These are phyloP conservation scores for Nysson spinosus DNA, from an alignment of 2,888 invertebrate species.

Conservation along the genomic window DNA sequence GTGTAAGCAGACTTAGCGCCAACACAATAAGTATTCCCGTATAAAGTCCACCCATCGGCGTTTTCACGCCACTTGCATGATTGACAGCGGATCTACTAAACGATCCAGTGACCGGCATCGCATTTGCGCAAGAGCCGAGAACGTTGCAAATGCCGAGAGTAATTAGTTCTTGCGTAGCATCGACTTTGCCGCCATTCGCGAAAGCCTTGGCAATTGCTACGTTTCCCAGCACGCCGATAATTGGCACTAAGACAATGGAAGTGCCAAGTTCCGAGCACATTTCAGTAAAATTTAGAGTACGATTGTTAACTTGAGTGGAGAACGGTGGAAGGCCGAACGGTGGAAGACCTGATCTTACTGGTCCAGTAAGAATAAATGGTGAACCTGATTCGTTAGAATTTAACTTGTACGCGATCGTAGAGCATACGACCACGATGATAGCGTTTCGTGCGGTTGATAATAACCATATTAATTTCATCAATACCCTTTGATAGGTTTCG, in stretches of 20 bases:
- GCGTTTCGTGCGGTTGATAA: slow-evolving; percentile 91
- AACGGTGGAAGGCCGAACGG: slow-evolving; percentile 85
- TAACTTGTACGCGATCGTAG: slow-evolving; percentile 82
- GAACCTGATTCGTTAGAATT: slow-evolving; percentile 79
- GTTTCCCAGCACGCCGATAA: slow-evolving; percentile 94
- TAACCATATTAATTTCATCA: slow-evolving; percentile 85
- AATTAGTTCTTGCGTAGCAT: slow-evolving; percentile 93
- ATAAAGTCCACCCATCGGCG: slow-evolving; percentile 91
- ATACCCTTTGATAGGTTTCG: slow-evolving; percentile 73
- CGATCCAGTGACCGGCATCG: slow-evolving; percentile 94
- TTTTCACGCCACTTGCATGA: slow-evolving; percentile 95
- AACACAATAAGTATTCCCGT: slow-evolving; percentile 90
- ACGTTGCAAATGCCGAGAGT: slow-evolving; percentile 92
- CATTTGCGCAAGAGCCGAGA: slow-evolving; percentile 91
- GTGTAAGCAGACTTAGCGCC: slow-evolving; percentile 91
- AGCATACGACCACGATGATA: slow-evolving; percentile 87
- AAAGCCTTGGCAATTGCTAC: slow-evolving; percentile 98
- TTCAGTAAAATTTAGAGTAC: slow-evolving; percentile 81
- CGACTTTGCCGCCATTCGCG: slow-evolving; percentile 87
- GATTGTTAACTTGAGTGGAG: slow-evolving; percentile 81
- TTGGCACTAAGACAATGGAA: slow-evolving; percentile 90
- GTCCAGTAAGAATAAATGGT: slow-evolving; percentile 87
- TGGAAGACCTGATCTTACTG: slow-evolving; percentile 87
- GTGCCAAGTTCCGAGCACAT: slow-evolving; percentile 90
- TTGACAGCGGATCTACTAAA: slow-evolving; percentile 95